phyloP scores from a whole-genome alignment of 2,888 invertebrate species.

The Cheilosia vulpina region DNA sequence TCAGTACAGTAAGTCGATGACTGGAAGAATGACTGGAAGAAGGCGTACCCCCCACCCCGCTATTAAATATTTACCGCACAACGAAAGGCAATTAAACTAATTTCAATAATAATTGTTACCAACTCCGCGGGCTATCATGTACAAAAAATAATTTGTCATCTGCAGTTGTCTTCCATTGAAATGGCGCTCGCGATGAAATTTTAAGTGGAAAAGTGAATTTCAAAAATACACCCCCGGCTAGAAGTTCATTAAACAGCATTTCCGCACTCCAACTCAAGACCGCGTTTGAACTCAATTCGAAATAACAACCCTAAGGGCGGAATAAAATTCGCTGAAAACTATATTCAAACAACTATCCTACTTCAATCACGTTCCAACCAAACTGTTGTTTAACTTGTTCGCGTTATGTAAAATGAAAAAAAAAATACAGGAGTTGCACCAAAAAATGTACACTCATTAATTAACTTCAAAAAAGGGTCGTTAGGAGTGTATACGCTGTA shows the following conservation, averaged over 20 bases:
- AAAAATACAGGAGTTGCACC: not conserved
- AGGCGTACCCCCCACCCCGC: no score
- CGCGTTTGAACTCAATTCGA: conserved; percentile 55
- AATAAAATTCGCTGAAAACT: conserved; percentile 29
- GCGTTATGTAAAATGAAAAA: conserved; percentile 12
- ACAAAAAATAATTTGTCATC: conserved; percentile 44
- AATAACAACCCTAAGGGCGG: conserved; percentile 55
- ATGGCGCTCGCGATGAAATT: conserved; percentile 26
- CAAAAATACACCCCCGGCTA: conserved; percentile 40
- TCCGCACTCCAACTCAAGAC: not conserved
- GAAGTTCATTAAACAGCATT: conserved; percentile 54
- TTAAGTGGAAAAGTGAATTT: conserved; percentile 51
- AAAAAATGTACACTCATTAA: conserved; percentile 2
- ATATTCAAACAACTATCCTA: conserved; percentile 41
- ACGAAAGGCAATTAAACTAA: conserved; percentile 59
- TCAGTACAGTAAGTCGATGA: no score
- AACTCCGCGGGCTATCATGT: conserved; percentile 40
- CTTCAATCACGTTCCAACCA: conserved; percentile 57
- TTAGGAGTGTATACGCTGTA: not conserved
- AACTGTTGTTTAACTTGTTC: conserved; percentile 31
- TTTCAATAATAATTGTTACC: conserved; percentile 49
- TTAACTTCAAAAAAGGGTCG: not conserved
- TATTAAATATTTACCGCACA: not conserved
- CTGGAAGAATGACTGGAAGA: no score
- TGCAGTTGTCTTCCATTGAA: conserved; percentile 19